Conservation (phyloP, 2,888 invertebrate genomes). For the Drosophila ezoana region DNA sequence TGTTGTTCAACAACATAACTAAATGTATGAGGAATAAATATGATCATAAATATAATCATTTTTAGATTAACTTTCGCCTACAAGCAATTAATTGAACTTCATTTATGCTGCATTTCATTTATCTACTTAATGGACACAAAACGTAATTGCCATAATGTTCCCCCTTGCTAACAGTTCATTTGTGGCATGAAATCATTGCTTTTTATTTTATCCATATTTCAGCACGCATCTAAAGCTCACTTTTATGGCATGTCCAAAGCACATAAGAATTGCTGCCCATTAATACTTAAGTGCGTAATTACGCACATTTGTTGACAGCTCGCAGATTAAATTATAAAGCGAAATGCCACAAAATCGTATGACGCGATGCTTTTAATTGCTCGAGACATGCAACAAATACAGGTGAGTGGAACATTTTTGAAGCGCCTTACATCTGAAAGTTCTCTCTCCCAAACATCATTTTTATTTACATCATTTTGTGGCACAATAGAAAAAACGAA, state of each 20-base stretch:
- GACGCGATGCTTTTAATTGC: constrained; percentile 54
- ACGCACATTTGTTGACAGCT: constrained; percentile 51
- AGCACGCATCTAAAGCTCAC: constrained; percentile 16
- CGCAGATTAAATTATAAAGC: constrained; percentile 54
- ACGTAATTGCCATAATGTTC: constrained; percentile 3
- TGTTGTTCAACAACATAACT: constrained; percentile 28
- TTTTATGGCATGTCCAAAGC: constrained; percentile 29
- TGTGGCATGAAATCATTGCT: constrained; percentile 3
- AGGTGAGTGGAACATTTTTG: not conserved
- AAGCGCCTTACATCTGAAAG: constrained; percentile 18
- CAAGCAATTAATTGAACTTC: constrained; percentile 13
- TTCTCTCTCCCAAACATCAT: not conserved
- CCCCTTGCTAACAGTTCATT: constrained; percentile 1
- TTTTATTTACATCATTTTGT: constrained; percentile 17
- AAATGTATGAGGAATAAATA: not conserved
- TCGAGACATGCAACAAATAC: constrained; percentile 39
- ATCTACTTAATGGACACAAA: constrained; percentile 9
- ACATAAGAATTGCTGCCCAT: constrained; percentile 36
- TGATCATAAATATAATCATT: constrained; percentile 9
- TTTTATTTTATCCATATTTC: constrained; percentile 1
- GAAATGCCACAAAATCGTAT: constrained; percentile 32
- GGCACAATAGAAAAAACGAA: not conserved
- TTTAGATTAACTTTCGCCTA: constrained; percentile 3
- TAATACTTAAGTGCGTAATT: constrained; percentile 50
- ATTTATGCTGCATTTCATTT: constrained; percentile 11